Evolutionary conservation across 2,888 invertebrate genomes (phyloP), one percentile per base, ranked within the genome.

Genomic region (Axea sp.): DNA sequence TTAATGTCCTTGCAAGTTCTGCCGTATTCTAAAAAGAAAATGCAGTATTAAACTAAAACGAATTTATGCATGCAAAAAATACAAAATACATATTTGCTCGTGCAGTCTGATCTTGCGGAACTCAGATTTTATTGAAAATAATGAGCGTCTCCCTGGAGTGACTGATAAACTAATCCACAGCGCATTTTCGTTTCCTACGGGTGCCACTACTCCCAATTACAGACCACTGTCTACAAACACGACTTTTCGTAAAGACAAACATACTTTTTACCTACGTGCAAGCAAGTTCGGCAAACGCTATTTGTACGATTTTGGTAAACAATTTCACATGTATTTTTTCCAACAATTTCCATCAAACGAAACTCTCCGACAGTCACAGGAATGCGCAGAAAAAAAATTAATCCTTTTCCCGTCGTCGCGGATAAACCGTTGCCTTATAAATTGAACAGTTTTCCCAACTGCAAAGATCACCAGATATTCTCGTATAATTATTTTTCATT

Each of bases 1-100:
- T 94, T 94, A 80, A 95, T 95, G 83, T 95, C 95, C 81, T 90
- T 91, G 86, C 95, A 95, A 12, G 91, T 90, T 77, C 94, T 91
- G 69, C 94, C 94, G 86, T 94, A 95, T 88, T 95, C 94, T 95
- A 89, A 0, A 76, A 79, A 49, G 47, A 7, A 22, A 41, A 28
- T 12, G 5, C 9, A 30, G 11, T 2, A 30, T 30, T 6, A 11
- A 1, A 9, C 2, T 30, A 30, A 30, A 9, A 19, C 17, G 8
- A 24, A 19, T 3, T 24, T 7, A 24, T 24, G 6, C 19, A 24
- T 5, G n/a, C 28, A 30, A 30, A 8, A 30, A 6, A 9, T 9
- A 9, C 6, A 30, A 9, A 6, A 24, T 6, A 3, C 24, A 24
- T 24, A 24, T 24, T 24, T 1, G 24, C 24, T 24, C 7, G 24